These are phyloP conservation scores for Glyphotaelius pellucidus DNA, from an alignment of 2,888 invertebrate genomes.

Conservation along the genomic window DNA sequence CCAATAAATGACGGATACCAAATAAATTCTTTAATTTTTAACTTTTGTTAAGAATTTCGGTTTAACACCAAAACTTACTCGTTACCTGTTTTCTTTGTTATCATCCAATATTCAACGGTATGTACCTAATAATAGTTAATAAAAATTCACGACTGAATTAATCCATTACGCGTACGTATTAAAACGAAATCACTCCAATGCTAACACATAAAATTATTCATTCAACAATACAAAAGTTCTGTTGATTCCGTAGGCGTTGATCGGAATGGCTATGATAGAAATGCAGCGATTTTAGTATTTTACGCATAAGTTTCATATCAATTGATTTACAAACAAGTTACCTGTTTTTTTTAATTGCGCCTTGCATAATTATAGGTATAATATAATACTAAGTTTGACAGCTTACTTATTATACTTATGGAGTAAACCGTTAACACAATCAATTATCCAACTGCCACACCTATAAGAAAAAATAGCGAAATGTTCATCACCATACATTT, in stretches of 20 bases:
- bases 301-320: neutral
- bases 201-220: neutral
- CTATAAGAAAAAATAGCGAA: neutral
- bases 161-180: neutral
- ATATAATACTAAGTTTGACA: too few relatives aligned
- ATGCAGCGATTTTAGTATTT: neutral
- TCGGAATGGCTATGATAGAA: neutral
- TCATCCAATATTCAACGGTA: neutral
- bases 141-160: neutral
- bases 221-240: neutral
- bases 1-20: neutral
- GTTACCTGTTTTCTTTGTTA: neutral
- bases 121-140: neutral
- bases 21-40: neutral
- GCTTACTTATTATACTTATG: too few relatives aligned
- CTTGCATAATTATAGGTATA: too few relatives aligned
- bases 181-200: neutral
- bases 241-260: neutral
- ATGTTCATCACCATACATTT: neutral
- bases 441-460: neutral
- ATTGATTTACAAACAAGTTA: neutral
- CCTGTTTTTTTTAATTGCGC: too few relatives aligned
- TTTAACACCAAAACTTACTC: neutral
- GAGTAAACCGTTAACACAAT: neutral
- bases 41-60: neutral